These are phyloP conservation scores for Meloidogyne floridensis DNA, from an alignment of 1,140 invertebrate genomes.

Conservation along the genomic window DNA sequence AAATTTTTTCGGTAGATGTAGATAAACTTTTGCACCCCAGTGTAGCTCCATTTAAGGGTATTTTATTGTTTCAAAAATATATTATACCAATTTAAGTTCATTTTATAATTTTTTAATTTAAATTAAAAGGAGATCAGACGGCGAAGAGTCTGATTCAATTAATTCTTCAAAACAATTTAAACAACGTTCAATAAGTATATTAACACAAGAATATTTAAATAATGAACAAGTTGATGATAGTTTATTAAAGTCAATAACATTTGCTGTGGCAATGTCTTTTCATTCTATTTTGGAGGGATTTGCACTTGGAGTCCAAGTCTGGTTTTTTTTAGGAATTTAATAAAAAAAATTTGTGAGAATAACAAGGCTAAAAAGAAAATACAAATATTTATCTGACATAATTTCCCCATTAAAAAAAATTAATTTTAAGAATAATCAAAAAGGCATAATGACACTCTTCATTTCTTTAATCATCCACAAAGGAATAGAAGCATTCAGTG, in stretches of 20 bases:
- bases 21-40: no score
- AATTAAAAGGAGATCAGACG: slow-evolving; percentile 4
- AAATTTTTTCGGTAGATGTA: no score
- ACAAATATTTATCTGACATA: background rate
- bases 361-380: no score
- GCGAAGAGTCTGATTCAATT: slow-evolving; percentile 25
- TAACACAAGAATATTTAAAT: slow-evolving; percentile 23
- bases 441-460: slow-evolving; percentile 61
- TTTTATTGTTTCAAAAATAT: no score
- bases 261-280: slow-evolving; percentile 65
- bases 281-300: slow-evolving; percentile 64
- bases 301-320: slow-evolving; percentile 59
- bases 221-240: slow-evolving; percentile 40
- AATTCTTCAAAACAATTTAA: slow-evolving; percentile 15
- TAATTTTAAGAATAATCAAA: slow-evolving; percentile 36
- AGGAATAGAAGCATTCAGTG: slow-evolving; percentile 63
- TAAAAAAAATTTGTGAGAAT: no score
- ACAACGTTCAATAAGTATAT: slow-evolving; percentile 25
- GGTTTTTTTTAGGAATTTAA: no score
- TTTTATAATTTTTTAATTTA: no score
- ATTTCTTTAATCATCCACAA: slow-evolving; percentile 63
- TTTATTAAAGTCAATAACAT: slow-evolving; percentile 61
- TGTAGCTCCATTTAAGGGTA: no score
- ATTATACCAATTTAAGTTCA: no score
- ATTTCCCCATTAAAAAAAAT: no score